Evolutionary conservation across 2,888 invertebrate species (phyloP).

Genomic region (Caenorhabditis japonica): DNA sequence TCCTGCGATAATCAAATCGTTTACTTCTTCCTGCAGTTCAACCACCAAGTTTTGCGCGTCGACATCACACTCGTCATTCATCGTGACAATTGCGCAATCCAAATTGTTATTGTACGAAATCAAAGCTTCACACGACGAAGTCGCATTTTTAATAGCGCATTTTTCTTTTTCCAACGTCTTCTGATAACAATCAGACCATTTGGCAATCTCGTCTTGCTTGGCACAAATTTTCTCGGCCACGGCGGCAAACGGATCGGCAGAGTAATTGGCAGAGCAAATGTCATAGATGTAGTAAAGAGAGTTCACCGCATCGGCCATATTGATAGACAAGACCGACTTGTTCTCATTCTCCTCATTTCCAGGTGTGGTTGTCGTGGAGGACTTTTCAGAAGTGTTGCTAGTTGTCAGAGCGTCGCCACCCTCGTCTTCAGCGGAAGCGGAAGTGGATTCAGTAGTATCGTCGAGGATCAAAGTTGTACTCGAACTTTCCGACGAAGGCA

Average conservation of each 20-base stretch:
- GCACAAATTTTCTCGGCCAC: slow-evolving; percentile 60
- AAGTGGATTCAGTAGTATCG: slow-evolving; percentile 44
- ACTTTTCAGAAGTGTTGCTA: slow-evolving; percentile 12
- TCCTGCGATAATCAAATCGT: slow-evolving; percentile 60
- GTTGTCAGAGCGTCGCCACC: slow-evolving; percentile 7
- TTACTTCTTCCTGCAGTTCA: slow-evolving; percentile 65
- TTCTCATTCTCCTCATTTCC: slow-evolving; percentile 15
- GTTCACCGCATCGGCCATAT: slow-evolving; percentile 67
- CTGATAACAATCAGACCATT: slow-evolving; percentile 67
- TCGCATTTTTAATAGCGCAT: slow-evolving; percentile 58
- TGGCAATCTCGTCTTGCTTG: slow-evolving; percentile 62
- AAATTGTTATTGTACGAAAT: slow-evolving; percentile 71
- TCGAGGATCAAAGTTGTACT: slow-evolving; percentile 38
- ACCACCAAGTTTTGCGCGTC: slow-evolving; percentile 73
- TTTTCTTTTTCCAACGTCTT: slow-evolving; percentile 63
- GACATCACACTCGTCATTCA: slow-evolving; percentile 74
- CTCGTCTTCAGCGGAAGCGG: slow-evolving; percentile 28
- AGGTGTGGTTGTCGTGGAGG: slow-evolving; percentile 22
- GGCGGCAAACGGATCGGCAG: slow-evolving; percentile 47
- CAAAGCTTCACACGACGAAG: slow-evolving; percentile 64
- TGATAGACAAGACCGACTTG: slow-evolving; percentile 41
- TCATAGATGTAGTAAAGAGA: slow-evolving; percentile 64
- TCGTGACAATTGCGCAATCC: slow-evolving; percentile 70
- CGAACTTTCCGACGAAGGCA: slow-evolving; percentile 22
- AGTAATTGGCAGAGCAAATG: slow-evolving; percentile 60